Base-by-base conservation (phyloP, 2,113 vertebrate species). In the Neolamprologus hecqui region DNA sequence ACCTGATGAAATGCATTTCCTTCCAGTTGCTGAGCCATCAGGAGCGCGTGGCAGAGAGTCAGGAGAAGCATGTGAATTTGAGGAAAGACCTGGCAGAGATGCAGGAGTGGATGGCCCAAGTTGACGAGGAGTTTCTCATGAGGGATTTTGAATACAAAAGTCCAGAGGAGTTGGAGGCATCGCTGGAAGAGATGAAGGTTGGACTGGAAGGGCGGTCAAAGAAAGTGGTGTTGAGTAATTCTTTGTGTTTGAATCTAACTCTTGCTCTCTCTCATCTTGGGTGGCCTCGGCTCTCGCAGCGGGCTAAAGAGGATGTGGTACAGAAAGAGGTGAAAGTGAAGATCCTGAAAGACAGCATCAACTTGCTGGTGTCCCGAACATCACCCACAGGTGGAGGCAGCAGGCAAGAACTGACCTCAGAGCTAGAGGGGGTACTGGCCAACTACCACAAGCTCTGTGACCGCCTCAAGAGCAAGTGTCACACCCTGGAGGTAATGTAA, bases 251-350 rank as follows among this genome's bases (percentile, higher is more conserved):
- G 17, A 4, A 6, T 40, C 45, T 77, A 49, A 51, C 26, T 77
- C 15, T 7, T 5, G 6, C 9, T 42, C 6, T 73, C 3, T 79
- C 2, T 57, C 58, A 6, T 53, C 37, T 21, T 31, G 14, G 9
- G 35, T 23, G 7, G 54, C 6, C 33, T 12, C 6, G 1, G 77
- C 21, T 83, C 11, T 21, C 15, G 23, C 95, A 99, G 99, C 97
- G 98, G 89, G 98, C 98, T 0, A 98, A 98, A 95, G 99, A 99
- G 96, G 99, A 99, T 6, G 98, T 99, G 96, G 83, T 98, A 23
- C 99, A 99, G 97, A 99, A 99, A 60, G 98, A 99, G 91, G 98
- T 99, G 94, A 95, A 98, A 63, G 98, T 99, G 94, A 99, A 99
- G 96, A 99, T 99, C 93, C 95, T 99, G 83, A 99, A 98, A 94